Evolutionary conservation across 2,888 invertebrate genomes (phyloP), one percentile per base, ranked within the genome.

Genomic region (Brachypterus glaber): DNA sequence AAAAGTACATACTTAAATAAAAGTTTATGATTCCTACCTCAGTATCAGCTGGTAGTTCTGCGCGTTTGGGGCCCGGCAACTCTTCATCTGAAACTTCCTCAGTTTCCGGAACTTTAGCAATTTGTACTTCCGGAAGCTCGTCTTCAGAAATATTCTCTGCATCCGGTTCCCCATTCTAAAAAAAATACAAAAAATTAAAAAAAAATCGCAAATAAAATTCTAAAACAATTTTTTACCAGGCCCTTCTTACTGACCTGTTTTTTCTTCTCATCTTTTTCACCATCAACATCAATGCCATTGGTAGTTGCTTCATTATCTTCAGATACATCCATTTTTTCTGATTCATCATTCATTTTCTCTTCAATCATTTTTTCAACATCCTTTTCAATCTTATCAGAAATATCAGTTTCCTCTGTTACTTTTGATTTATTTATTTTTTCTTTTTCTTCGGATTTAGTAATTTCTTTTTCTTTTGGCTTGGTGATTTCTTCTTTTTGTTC

Each of bases 101-200:
- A 2, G 86, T 84, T 69, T 87, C 86, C 44, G 83, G 82, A 26
- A 85, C 77, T 66, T 83, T 83, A 4, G 79, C 82, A 47, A 82
- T 78, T 52, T 77, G 74, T 1, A 82, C 77, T 17, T 70, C 70
- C 1, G 85, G 85, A 17, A 86, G 58, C 62, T 87, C 87, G 63
- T 88, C 87, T 62, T 87, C 87, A 0, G 86, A 87, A 27, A 88
- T 84, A 38, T 83, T 82, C 67, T 88, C 88, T 1, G 86, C 84
- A 59, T 87, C 86, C 33, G 82, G 81, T 50, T 83, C 82, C 64
- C 71, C 59, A 71, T 72, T 45, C 59, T 62, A 13, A 51, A 39
- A 41, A 35, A 34, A 25, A 12, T 37, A 13, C 14, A 24, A 26
- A 24, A 21, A 30, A n/a, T 27, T 17, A 17, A 35, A 13, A 21